Conservation (phyloP, 64 coral and sea anemone species). For the Dendronephthya gigantea region DNA sequence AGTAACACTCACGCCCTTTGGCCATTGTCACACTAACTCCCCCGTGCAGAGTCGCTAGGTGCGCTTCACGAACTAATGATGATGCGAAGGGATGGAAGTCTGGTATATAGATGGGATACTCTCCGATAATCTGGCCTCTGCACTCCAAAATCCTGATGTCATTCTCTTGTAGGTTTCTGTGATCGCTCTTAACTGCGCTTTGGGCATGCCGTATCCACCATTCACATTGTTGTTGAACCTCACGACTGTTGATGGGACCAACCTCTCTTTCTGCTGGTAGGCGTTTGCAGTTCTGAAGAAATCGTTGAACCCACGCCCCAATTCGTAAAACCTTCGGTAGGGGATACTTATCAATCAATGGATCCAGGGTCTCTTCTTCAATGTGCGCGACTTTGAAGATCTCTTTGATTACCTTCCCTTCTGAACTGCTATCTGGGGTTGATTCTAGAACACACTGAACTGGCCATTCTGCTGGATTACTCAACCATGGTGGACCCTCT, state of each 20-base stretch:
- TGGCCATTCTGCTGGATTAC: no score
- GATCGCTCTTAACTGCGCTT: conserved; percentile 23
- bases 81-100: conserved; percentile 17
- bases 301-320: background rate
- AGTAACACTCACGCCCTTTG: conserved; percentile 21
- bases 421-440: background rate
- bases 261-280: no score
- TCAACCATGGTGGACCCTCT: background rate
- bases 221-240: no score
- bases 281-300: conserved; percentile 21
- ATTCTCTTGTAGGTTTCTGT: conserved; percentile 22
- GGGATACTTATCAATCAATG: background rate
- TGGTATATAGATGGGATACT: conserved; percentile 33
- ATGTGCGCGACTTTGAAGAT: conserved; percentile 1
- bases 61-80: conserved; percentile 16
- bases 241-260: no score
- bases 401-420: conserved; percentile 19
- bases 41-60: conserved; percentile 22
- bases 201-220: conserved; percentile 39
- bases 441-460: conserved; percentile 8
- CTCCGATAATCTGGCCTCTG: conserved; percentile 18
- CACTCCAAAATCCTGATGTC: conserved; percentile 19
- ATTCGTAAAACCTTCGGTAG: conserved; percentile 28
- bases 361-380: background rate
- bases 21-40: conserved; percentile 24